phyloP scores from a whole-genome alignment of 2,113 vertebrate species.

The Microcebus griseorufus region DNA sequence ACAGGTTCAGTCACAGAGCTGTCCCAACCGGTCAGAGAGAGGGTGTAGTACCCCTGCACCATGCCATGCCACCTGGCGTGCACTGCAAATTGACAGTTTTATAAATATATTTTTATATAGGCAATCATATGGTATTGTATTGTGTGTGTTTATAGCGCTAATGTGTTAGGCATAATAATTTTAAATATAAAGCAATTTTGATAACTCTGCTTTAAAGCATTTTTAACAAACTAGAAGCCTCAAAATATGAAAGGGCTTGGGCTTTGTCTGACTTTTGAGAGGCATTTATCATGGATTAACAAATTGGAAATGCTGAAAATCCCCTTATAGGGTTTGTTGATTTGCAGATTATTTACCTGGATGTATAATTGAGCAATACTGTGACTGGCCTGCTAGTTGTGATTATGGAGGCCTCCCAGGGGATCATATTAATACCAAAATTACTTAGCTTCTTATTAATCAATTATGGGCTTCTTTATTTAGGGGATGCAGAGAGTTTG shows the following conservation, averaged over 20 bases:
- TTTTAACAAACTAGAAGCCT: conserved; percentile 52
- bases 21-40: not conserved
- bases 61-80: not conserved
- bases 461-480: conserved; percentile 78
- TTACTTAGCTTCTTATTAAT: conserved; percentile 85
- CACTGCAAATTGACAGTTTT: not conserved
- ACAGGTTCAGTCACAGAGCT: not conserved
- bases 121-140: not conserved
- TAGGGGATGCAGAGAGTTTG: conserved; percentile 56
- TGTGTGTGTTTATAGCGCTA: not conserved
- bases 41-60: not conserved
- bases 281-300: conserved; percentile 67
- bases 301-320: conserved; percentile 68
- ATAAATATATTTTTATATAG: not conserved
- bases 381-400: conserved; percentile 74
- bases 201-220: conserved; percentile 42
- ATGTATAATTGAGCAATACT: conserved; percentile 76
- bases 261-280: conserved; percentile 47
- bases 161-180: not conserved
- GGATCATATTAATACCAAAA: conserved; percentile 78
- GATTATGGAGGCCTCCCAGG: conserved; percentile 73
- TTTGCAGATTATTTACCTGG: conserved; percentile 76
- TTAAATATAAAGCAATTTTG: conserved; percentile 10
- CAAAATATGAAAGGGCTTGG: conserved; percentile 40
- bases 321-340: conserved; percentile 56